Evolutionary conservation across 2,888 invertebrate genomes (phyloP).

Genomic region (Caenorhabditis zanzibari): DNA sequence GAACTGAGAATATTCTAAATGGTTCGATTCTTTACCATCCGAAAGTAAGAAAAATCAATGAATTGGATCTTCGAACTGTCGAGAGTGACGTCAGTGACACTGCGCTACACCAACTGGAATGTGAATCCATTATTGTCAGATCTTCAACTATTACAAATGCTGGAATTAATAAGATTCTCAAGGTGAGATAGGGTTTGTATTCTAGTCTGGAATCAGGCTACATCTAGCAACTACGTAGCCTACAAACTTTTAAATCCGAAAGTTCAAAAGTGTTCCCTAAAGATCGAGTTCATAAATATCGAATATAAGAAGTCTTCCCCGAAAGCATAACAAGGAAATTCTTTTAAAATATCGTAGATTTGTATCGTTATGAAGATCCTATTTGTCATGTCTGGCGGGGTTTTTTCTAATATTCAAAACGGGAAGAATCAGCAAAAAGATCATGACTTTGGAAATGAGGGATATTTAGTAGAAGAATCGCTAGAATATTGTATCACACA

Average conservation of each 20-base stretch:
- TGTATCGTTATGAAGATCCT: background rate
- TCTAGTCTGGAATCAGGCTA: background rate
- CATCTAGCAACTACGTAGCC: background rate
- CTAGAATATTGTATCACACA: too few species aligned
- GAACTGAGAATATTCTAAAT: constrained; percentile 56
- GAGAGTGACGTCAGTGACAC: constrained; percentile 56
- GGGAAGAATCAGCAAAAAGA: too few species aligned
- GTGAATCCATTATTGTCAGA: constrained; percentile 34
- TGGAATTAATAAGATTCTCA: constrained; percentile 58
- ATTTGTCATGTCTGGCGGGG: background rate
- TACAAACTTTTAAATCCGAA: background rate
- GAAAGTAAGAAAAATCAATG: constrained; percentile 33
- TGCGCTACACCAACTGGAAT: constrained; percentile 49
- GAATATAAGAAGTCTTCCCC: background rate
- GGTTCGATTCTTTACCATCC: constrained; percentile 39
- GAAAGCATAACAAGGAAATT: background rate
- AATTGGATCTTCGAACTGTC: constrained; percentile 50
- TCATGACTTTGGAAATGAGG: too few species aligned
- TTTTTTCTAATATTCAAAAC: background rate
- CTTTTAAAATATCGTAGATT: background rate
- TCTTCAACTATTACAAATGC: constrained; percentile 49
- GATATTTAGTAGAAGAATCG: too few species aligned
- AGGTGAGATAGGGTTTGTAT: constrained; percentile 19
- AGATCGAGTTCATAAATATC: background rate
- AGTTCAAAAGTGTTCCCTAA: background rate